These are phyloP conservation scores for Hemibagrus wyckioides DNA, from an alignment of 2,113 vertebrate genomes.

Conservation along the genomic window DNA sequence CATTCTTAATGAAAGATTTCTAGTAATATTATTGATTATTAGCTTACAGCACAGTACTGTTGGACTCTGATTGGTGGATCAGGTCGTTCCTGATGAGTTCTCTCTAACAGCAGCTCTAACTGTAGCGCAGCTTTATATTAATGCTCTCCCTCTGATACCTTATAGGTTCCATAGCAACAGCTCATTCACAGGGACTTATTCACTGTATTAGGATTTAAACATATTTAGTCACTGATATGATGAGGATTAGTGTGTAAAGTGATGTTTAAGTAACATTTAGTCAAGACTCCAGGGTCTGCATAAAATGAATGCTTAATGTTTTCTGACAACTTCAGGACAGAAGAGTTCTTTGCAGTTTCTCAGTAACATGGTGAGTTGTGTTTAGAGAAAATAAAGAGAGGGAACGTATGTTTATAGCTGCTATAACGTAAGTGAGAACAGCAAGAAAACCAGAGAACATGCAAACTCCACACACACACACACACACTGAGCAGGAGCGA, in stretches of 20 bases:
- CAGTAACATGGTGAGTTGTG: background rate
- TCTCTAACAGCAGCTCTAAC: background rate
- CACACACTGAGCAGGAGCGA: no score
- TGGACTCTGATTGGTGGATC: background rate
- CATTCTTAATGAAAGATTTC: background rate
- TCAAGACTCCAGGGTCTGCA: background rate
- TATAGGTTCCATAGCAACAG: background rate
- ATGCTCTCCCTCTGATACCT: background rate
- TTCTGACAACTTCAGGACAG: background rate
- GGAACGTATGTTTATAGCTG: background rate
- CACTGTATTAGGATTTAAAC: background rate
- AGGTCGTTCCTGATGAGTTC: background rate
- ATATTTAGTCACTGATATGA: background rate
- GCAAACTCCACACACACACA: no score
- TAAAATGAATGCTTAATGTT: background rate
- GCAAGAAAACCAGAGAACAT: background rate
- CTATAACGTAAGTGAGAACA: background rate
- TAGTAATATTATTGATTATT: background rate
- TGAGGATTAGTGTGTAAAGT: background rate
- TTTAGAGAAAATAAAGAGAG: background rate
- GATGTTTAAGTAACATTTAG: background rate
- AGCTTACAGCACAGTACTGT: background rate
- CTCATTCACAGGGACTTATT: background rate
- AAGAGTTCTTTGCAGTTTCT: background rate
- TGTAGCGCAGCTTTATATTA: background rate